Evolutionary conservation across 2,113 vertebrate genomes (phyloP).

Genomic region (Beaufortia kweichowensis): DNA sequence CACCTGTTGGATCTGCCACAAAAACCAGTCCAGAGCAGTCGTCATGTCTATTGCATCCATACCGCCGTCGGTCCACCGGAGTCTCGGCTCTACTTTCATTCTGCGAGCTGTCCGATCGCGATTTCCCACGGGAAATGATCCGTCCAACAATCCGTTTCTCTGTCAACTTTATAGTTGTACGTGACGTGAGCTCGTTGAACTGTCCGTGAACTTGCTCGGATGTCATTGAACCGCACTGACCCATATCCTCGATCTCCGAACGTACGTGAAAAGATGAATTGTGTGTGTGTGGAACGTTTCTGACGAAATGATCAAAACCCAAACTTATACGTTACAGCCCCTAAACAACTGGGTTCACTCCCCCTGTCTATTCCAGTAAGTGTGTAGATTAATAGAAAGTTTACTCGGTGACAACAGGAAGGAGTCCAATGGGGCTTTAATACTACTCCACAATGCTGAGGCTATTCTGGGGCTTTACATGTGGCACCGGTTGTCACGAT

Average conservation of each 20-base stretch:
- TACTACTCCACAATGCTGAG: slow-evolving; percentile 27
- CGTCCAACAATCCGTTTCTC: slow-evolving; percentile 36
- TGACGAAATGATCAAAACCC: not conserved
- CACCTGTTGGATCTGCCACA: slow-evolving; percentile 73
- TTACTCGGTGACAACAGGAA: slow-evolving; percentile 28
- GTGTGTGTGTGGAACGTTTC: not conserved
- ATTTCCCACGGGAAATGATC: not conserved
- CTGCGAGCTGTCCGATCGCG: not conserved
- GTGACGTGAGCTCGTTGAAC: slow-evolving; percentile 38
- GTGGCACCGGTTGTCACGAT: slow-evolving; percentile 59
- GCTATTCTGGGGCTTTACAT: slow-evolving; percentile 68
- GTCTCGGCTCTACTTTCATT: not conserved
- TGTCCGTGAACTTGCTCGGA: slow-evolving; percentile 54
- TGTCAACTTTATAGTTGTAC: slow-evolving; percentile 50
- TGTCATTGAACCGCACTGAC: slow-evolving; percentile 67
- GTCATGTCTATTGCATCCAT: slow-evolving; percentile 50
- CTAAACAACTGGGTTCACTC: not conserved
- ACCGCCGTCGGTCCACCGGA: slow-evolving; percentile 29
- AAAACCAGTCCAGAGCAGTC: slow-evolving; percentile 67
- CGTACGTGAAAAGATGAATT: not conserved
- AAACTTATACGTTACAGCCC: slow-evolving; percentile 21
- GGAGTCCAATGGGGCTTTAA: slow-evolving; percentile 28
- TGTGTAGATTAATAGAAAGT: slow-evolving; percentile 48
- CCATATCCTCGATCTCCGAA: slow-evolving; percentile 58
- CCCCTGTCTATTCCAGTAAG: slow-evolving; percentile 62